Evolutionary conservation across 2,113 vertebrate genomes (phyloP).

Genomic region (Sapajus apella): DNA sequence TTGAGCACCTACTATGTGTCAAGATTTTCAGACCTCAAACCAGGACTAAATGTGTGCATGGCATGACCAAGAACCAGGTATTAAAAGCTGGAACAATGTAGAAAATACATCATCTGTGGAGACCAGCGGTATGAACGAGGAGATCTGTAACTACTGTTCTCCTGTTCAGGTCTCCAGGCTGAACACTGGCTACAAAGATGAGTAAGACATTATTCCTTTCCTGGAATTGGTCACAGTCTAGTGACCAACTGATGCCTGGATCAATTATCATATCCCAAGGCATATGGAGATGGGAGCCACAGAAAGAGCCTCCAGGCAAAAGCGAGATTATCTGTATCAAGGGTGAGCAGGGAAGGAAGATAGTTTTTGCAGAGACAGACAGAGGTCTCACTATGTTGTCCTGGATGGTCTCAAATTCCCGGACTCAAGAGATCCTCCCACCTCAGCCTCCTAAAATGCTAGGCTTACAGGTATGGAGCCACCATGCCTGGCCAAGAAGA

Average conservation of each 20-base stretch:
- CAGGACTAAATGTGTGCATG: not conserved
- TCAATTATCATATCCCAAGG: not conserved
- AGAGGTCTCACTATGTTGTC: too few relatives aligned
- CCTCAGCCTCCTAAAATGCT: too few relatives aligned
- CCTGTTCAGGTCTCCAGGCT: not conserved
- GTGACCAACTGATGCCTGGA: not conserved
- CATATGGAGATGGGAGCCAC: not conserved
- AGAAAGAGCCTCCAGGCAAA: not conserved
- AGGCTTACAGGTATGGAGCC: too few relatives aligned
- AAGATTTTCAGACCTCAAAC: not conserved
- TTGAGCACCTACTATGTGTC: not conserved
- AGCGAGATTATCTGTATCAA: not conserved
- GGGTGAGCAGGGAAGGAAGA: not conserved
- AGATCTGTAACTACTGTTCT: not conserved
- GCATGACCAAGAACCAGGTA: not conserved
- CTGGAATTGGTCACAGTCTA: not conserved
- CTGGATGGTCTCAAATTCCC: too few relatives aligned
- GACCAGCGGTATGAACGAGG: not conserved
- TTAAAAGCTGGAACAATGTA: not conserved
- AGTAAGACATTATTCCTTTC: not conserved
- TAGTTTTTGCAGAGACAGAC: not conserved
- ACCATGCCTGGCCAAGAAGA: not conserved
- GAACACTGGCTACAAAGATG: not conserved
- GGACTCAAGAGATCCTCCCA: too few relatives aligned
- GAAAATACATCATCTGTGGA: not conserved